Percentiles rank a stretch among this genome's conserved stretches.
phyloP scores from a whole-genome alignment of 2,888 invertebrate species.

The Mystacides longicornis region DNA sequence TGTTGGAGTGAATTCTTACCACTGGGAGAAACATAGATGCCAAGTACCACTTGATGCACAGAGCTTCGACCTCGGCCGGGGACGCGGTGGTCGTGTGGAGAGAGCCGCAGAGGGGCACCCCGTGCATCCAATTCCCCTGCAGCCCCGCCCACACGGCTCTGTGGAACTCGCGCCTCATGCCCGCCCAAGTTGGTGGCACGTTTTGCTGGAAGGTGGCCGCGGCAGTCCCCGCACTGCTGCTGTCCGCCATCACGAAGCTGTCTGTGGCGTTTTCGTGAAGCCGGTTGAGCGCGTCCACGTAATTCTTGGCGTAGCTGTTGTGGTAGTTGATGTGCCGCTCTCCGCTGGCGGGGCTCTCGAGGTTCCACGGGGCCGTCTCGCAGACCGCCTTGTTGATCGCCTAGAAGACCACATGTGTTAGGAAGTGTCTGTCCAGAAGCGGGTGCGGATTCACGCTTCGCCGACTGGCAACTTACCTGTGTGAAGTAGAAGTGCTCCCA shows the following conservation, averaged over 20 bases:
- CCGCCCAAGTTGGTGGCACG: constrained; percentile 51
- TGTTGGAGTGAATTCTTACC: constrained; percentile 45
- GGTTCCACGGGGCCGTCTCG: constrained; percentile 47
- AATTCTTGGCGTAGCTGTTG: constrained; percentile 51
- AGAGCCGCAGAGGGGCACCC: constrained; percentile 53
- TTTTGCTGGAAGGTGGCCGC: constrained; percentile 43
- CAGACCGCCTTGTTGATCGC: constrained; percentile 39
- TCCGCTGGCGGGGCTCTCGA: constrained; percentile 27
- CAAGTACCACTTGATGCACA: constrained; percentile 64
- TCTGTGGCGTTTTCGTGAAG: constrained; percentile 10
- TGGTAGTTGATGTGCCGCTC: constrained; percentile 40
- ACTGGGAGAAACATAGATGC: constrained; percentile 58
- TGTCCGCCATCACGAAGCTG: constrained; percentile 33
- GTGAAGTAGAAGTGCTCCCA: constrained; percentile 43
- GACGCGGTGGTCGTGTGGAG: constrained; percentile 38
- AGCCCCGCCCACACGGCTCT: constrained; percentile 45
- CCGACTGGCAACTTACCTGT: constrained; percentile 39
- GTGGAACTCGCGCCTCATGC: constrained; percentile 44
- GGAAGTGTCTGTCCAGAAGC: not conserved
- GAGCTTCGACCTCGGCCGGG: constrained; percentile 36
- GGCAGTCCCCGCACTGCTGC: constrained; percentile 36
- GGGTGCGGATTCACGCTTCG: no score
- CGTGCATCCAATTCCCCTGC: constrained; percentile 44
- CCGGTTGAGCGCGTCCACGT: constrained; percentile 31
- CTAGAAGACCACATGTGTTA: constrained; percentile 27